Evolutionary conservation across 30 jellyfish, hydroid and myxozoan species (phyloP).

Genomic region (Mastigias papua): DNA sequence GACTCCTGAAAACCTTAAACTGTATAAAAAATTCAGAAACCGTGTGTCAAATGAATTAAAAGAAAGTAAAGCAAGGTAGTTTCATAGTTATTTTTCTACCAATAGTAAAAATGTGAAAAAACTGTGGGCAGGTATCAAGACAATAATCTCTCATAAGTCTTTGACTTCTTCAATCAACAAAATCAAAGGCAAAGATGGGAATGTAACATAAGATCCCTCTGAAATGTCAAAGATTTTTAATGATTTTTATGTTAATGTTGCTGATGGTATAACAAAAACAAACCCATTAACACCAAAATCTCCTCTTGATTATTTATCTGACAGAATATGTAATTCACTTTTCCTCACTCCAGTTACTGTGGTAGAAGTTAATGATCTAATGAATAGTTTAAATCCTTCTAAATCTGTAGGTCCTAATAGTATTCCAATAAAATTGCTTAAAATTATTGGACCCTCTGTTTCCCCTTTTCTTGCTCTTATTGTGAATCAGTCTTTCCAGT

Average conservation of each 20-base stretch:
- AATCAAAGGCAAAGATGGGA: constrained; percentile 53
- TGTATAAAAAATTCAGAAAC: background rate
- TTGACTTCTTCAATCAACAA: constrained; percentile 44
- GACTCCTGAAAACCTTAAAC: constrained; percentile 1
- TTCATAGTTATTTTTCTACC: constrained; percentile 23
- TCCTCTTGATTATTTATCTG: constrained; percentile 5
- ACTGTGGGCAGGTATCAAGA: constrained; percentile 44
- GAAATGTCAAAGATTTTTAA: constrained; percentile 23
- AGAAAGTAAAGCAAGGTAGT: constrained; percentile 47
- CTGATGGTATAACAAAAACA: constrained; percentile 7
- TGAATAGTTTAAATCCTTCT: constrained; percentile 1
- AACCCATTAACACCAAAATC: constrained; percentile 17
- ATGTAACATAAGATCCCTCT: constrained; percentile 38
- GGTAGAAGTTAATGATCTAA: constrained; percentile 18
- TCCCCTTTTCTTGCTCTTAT: background rate
- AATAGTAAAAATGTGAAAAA: constrained; percentile 17
- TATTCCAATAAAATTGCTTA: constrained; percentile 56
- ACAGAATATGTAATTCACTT: constrained; percentile 7
- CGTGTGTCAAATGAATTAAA: constrained; percentile 15
- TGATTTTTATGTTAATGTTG: constrained; percentile 5
- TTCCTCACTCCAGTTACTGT: constrained; percentile 22
- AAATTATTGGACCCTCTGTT: constrained; percentile 8
- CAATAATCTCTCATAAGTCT: constrained; percentile 56
- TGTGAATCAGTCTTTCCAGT: background rate
- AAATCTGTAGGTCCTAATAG: constrained; percentile 64